Evolutionary conservation across 2,113 vertebrate genomes (phyloP).

Genomic region (Triplophysa dalaica): DNA sequence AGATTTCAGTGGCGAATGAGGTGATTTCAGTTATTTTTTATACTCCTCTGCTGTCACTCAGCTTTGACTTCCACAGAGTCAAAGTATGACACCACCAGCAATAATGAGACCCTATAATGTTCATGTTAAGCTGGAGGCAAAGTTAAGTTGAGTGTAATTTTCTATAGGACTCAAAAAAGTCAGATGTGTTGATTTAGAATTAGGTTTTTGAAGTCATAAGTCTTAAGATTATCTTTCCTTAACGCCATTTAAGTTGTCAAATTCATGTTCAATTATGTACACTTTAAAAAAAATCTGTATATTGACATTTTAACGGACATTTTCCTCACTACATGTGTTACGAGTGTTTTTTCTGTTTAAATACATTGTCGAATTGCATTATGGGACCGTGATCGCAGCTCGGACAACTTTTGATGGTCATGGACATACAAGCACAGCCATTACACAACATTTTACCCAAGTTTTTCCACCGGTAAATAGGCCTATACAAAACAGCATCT

Average conservation of each 20-base stretch:
- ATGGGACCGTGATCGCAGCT: too few species aligned
- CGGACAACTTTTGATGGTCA: too few species aligned
- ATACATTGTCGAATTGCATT: too few species aligned
- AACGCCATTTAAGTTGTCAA: neutral
- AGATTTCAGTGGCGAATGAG: constrained; percentile 18
- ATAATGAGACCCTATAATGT: neutral
- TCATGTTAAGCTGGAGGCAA: neutral
- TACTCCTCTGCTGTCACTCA: constrained; percentile 22
- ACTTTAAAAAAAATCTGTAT: too few species aligned
- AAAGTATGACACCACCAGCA: neutral
- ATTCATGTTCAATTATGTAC: neutral
- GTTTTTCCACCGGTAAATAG: too few species aligned
- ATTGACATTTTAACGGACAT: too few species aligned
- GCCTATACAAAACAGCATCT: neutral
- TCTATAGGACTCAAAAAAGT: neutral
- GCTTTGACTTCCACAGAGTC: neutral
- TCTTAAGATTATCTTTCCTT: neutral
- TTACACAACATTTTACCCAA: too few species aligned
- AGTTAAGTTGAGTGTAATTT: neutral
- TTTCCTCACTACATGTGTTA: too few species aligned
- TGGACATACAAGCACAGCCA: too few species aligned
- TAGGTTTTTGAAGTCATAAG: too few species aligned
- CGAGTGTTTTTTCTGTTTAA: too few species aligned
- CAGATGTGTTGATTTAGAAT: neutral
- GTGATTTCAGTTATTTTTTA: constrained; percentile 14